Conservation (phyloP, 2,113 vertebrate genomes). For the Hypanus sabinus region DNA sequence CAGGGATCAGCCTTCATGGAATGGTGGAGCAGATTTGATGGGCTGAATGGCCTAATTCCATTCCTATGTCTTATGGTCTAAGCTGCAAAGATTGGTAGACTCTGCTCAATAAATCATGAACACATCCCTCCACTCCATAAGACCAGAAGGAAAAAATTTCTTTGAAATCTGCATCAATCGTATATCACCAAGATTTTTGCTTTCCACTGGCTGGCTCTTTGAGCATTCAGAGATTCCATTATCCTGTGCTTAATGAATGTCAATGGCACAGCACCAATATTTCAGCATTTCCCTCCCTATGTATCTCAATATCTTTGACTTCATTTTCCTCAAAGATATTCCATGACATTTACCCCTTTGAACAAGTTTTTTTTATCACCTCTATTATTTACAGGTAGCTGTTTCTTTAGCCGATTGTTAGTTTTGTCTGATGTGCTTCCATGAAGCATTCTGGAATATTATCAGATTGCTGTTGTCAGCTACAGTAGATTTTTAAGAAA, state of each 20-base stretch:
- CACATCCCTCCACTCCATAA: too few relatives aligned
- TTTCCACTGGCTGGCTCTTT: background rate
- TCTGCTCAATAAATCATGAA: too few relatives aligned
- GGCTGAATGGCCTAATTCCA: too few relatives aligned
- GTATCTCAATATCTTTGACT: background rate
- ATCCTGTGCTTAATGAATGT: background rate
- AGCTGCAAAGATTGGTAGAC: too few relatives aligned
- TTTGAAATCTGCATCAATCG: background rate
- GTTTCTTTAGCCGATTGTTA: background rate
- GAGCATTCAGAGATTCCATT: background rate
- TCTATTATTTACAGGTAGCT: background rate
- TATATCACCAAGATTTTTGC: background rate
- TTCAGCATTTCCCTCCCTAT: background rate
- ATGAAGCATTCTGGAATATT: background rate
- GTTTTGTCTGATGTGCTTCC: background rate
- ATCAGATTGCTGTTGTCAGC: background rate
- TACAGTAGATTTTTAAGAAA: background rate
- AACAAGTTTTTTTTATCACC: background rate
- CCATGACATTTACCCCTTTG: background rate
- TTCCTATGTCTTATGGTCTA: too few relatives aligned
- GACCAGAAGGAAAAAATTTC: background rate
- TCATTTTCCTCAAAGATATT: background rate
- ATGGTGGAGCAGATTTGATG: too few relatives aligned
- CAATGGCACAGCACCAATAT: background rate
- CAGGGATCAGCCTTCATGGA: too few relatives aligned